phyloP scores from a whole-genome alignment of 2,797 vertebrate genomes.

The Eospalax fontanierii region DNA sequence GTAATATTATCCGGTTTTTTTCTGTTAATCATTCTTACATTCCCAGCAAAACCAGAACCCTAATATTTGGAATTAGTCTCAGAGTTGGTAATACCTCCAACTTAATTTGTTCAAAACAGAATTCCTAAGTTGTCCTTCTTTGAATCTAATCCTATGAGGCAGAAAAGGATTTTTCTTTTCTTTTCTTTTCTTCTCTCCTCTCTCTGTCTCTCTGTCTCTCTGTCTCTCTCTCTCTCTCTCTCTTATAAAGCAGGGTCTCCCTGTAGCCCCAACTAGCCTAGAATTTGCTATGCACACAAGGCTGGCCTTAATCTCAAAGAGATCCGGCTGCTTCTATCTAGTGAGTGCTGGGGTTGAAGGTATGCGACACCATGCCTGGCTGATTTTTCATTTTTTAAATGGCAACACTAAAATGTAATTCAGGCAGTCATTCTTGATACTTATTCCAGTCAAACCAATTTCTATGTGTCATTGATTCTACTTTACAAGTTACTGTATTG shows the following conservation, averaged over 20 bases:
- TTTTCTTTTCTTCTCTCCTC: too few relatives aligned
- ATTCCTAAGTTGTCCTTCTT: slow-evolving; percentile 15
- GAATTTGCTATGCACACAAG: background rate
- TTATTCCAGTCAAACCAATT: background rate
- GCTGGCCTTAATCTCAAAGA: background rate
- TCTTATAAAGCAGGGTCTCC: too few relatives aligned
- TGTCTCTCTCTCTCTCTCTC: too few relatives aligned
- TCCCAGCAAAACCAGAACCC: slow-evolving; percentile 18
- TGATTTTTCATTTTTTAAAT: slow-evolving; percentile 50
- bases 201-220: too few relatives aligned
- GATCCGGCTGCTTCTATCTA: background rate
- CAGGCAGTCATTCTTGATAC: background rate
- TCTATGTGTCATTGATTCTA: background rate
- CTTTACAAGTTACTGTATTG: slow-evolving; percentile 18
- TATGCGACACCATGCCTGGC: background rate
- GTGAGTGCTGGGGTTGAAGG: background rate
- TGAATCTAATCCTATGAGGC: slow-evolving; percentile 18
- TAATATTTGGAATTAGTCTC: slow-evolving; percentile 51
- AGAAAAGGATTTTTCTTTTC: background rate
- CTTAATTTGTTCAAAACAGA: slow-evolving; percentile 53
- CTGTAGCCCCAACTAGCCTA: background rate
- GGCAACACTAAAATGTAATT: slow-evolving; percentile 58
- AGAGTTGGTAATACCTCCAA: slow-evolving; percentile 26
- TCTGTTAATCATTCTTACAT: slow-evolving; percentile 31
- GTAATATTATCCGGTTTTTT: slow-evolving; percentile 38